Base-by-base conservation (phyloP, 2,113 vertebrate species). In the Hemiprocne comata region DNA sequence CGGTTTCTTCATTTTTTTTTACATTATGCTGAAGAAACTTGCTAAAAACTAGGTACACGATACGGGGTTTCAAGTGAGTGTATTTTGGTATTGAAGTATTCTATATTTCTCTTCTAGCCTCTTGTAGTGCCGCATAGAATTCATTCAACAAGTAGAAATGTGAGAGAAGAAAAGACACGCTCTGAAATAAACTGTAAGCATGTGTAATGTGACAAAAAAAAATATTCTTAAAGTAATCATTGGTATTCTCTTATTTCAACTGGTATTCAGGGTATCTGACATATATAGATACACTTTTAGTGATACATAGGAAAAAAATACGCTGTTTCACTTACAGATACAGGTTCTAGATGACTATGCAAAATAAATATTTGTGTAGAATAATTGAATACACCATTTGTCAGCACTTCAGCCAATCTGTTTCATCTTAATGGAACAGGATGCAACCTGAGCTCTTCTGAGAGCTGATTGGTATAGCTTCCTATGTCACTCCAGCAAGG, bases 171-270 rank as follows among this genome's bases (percentile, higher is more conserved):
- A 88, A 99, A 99, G 96, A 99, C 99, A 12, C 98, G 99, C 85
- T 99, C 99, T 1, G 99, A 99, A 98, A 99, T 99, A 73, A 99
- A 99, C 97, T 99, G 99, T 99, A 97, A 99, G 99, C 93, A 83
- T 10, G 13, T 93, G 23, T 26, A 9, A 46, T 54, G 6, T 11
- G 57, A 50, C 38, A 48, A 7, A 38, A 23, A 23, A 5, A 80
- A 83, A 9, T 72, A 21, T 24, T 70, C 13, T 58, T 76, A 42
- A n/a, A 46, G 84, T 55, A 57, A 84, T 61, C 1, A 65, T 15
- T 38, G 33, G 4, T 66, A 23, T 21, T 78, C 3, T 17, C 26
- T 71, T 72, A n/a, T 33, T 94, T 91, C 55, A 73, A 6, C 36
- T 50, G 6, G 2, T 60, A 26, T 50, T 87, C 81, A 91, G 38